These are phyloP conservation scores for Setipinna tenuifilis DNA, from an alignment of 2,797 vertebrate species.

Conservation along the genomic window DNA sequence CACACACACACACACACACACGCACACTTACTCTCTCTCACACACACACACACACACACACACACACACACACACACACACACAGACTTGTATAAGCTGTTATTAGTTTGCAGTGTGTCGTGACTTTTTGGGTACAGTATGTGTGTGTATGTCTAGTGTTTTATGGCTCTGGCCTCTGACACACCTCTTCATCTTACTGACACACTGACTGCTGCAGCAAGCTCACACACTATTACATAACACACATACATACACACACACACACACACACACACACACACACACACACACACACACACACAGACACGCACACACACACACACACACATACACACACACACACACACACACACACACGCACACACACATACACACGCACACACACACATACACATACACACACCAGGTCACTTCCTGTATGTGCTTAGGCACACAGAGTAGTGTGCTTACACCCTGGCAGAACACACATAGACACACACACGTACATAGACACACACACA, in stretches of 20 bases:
- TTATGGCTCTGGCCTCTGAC: background rate
- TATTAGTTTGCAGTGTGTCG: background rate
- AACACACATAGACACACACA: background rate
- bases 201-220: background rate
- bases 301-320: too few species aligned
- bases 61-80: conserved; percentile 10
- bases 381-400: background rate
- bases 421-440: too few species aligned
- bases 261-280: too few species aligned
- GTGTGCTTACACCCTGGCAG: too few species aligned
- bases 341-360: too few species aligned
- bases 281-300: too few species aligned
- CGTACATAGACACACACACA: too few species aligned
- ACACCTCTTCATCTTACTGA: background rate
- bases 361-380: background rate
- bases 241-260: too few species aligned
- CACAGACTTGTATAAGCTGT: background rate
- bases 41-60: background rate
- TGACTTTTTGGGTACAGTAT: background rate
- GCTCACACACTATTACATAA: background rate
- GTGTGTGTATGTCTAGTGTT: background rate
- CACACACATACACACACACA: too few species aligned
- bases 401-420: too few species aligned
- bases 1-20: too few species aligned
- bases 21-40: too few species aligned